Evolutionary conservation across 2,113 vertebrate species (phyloP).

Genomic region (Leuciscus idus): DNA sequence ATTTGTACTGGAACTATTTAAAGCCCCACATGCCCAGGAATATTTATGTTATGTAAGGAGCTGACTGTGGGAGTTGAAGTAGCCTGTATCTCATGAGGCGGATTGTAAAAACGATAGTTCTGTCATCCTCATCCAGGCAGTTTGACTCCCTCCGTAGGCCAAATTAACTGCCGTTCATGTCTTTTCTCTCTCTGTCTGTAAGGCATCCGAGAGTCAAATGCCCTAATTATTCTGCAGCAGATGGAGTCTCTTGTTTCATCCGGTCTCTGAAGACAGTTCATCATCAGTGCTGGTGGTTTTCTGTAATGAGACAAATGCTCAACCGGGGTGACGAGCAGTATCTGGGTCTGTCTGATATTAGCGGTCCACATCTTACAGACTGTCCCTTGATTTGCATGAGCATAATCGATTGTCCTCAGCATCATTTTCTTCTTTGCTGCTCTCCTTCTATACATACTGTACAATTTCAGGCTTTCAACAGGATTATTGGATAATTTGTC

Average conservation of each 20-base stretch:
- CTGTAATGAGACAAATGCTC: background rate
- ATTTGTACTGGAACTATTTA: constrained; percentile 14
- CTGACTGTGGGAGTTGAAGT: constrained; percentile 19
- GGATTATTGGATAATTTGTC: constrained; percentile 1
- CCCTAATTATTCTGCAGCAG: constrained; percentile 11
- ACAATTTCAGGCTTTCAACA: background rate
- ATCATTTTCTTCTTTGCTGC: background rate
- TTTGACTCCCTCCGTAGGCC: background rate
- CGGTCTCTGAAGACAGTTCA: background rate
- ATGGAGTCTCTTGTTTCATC: background rate
- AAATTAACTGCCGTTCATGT: constrained; percentile 9
- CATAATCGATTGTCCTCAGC: background rate
- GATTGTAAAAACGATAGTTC: constrained; percentile 13
- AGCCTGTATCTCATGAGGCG: constrained; percentile 16
- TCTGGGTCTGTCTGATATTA: background rate
- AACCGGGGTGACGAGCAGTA: background rate
- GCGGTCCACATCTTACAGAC: background rate
- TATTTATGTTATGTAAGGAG: constrained; percentile 22
- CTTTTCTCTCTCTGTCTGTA: background rate
- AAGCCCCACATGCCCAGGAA: constrained; percentile 1
- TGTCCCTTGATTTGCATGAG: background rate
- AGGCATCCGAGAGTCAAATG: constrained; percentile 23
- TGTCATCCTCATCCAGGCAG: constrained; percentile 5
- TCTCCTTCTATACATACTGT: background rate
- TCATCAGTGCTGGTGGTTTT: background rate